Percentiles rank a stretch among this genome's conserved stretches.
These are phyloP conservation scores for Mus caroli DNA, from an alignment of 2,797 vertebrate genomes.

Conservation along the genomic window DNA sequence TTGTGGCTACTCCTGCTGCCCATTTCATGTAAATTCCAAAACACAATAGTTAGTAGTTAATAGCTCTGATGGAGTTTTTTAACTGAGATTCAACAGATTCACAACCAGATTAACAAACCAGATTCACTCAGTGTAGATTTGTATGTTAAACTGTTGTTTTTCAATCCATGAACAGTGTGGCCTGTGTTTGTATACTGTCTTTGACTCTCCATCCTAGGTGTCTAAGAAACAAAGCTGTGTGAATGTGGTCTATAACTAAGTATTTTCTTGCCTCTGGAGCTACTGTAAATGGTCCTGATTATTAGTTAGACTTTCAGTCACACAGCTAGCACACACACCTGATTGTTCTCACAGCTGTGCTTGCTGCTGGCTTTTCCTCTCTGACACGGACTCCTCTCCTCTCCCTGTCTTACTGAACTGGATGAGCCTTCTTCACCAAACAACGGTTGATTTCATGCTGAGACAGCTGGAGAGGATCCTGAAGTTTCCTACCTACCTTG, in stretches of 20 bases:
- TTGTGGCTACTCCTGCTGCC: neutral
- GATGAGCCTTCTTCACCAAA: neutral
- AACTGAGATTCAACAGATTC: too few relatives aligned
- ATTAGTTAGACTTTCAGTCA: neutral
- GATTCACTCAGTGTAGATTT: rapidly evolving
- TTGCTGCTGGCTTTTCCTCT: neutral
- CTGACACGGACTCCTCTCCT: neutral
- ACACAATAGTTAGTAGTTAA: neutral
- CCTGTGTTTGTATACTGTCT: neutral
- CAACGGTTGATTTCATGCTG: neutral
- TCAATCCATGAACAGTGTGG: neutral
- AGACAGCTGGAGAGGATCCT: neutral
- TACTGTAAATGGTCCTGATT: neutral
- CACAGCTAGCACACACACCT: neutral
- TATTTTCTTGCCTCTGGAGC: neutral
- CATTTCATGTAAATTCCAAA: neutral
- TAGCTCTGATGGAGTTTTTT: neutral
- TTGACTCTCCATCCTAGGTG: rapidly evolving
- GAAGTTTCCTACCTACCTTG: too few relatives aligned
- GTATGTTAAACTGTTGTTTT: rapidly evolving
- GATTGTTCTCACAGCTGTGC: neutral
- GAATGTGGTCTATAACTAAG: neutral
- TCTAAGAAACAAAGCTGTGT: neutral
- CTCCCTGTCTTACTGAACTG: neutral
- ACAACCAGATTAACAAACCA: too few relatives aligned